Evolutionary conservation across 2,797 vertebrate species (phyloP), one percentile per base, ranked within the genome.

Genomic region (Aldrovandia affinis): DNA sequence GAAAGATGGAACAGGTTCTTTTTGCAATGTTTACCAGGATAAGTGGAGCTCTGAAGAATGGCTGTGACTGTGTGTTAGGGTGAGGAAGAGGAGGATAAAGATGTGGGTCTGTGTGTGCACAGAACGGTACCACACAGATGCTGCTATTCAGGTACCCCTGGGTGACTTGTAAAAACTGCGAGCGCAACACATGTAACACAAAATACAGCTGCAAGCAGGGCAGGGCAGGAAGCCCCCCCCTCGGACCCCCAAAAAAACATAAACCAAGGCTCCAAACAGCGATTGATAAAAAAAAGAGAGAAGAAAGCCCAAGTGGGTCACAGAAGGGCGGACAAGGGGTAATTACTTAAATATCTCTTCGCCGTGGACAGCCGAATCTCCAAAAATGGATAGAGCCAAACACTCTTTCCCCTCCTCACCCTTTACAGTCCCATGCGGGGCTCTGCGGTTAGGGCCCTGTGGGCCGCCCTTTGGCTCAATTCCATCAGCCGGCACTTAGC

Each of bases 361-460:
- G 47, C 1, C 52, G 68, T 47, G 77, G 75, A 86, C 80, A 84
- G 83, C 65, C 57, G 12, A 88, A 89, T 88, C 90, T 90, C 93
- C 90, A 92, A 90, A 89, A 91, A 89, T 90, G 79, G 83, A 85
- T 42, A 55, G 82, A 78, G 85, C 83, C 92, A 89, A 86, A 36
- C 68, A 81, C 39, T 78, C 30, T 81, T 63, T 59, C 44, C 57
- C 63, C 70, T 61, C 44, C 85, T 14, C 61, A 8, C 61, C n/a
- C 25, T 9, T 30, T 6, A 22, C 30, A 70, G 65, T 3, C 33
- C 0, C 65, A 70, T 30, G 30, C 36, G 65, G 1, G 65, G 7
- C 65, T 36, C 65, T 15, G 65, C 86, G 77, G 88, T 47, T 25
- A 22, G 82, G 86, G 80, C 82, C 54, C 50, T 5, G 81, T 77